A percentile compares a stretch with the other conserved stretches of the same genome.
These are phyloP conservation scores for Chaitophorus viminalis DNA, from an alignment of 2,888 invertebrate species.

Conservation along the genomic window DNA sequence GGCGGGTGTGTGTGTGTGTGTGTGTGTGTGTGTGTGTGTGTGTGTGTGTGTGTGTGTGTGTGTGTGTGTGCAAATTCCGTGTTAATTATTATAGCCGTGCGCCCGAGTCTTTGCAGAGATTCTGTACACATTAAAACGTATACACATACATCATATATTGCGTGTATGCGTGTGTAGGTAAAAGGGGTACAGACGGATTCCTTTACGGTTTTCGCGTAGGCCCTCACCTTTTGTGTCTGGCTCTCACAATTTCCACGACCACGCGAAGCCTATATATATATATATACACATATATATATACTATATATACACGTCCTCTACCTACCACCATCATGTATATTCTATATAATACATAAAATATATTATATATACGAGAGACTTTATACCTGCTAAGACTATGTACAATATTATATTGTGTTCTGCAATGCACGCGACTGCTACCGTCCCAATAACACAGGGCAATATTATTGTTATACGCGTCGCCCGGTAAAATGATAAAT, in stretches of 20 bases:
- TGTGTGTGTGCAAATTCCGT: too few species aligned
- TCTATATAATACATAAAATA: background rate
- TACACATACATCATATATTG: background rate
- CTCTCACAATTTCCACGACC: background rate
- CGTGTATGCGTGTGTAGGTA: background rate
- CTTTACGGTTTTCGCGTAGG: slow-evolving; percentile 29
- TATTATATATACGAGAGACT: background rate
- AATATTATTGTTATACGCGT: background rate
- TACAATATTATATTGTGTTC: background rate
- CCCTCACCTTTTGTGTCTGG: background rate
- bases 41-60: too few species aligned
- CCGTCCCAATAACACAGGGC: background rate
- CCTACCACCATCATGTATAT: background rate
- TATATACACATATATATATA: too few species aligned
- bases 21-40: too few species aligned
- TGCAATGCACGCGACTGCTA: background rate
- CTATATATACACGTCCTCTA: too few species aligned
- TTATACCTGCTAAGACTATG: background rate
- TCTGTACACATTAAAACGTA: background rate
- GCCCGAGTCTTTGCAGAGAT: background rate
- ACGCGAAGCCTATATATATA: too few species aligned
- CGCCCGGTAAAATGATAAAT: background rate
- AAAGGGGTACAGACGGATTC: slow-evolving; percentile 26
- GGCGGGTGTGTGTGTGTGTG: too few species aligned
- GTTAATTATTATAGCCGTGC: slow-evolving; percentile 47